Base-by-base conservation (phyloP, 1,140 invertebrate genomes). In the Trichonephila clavata region DNA sequence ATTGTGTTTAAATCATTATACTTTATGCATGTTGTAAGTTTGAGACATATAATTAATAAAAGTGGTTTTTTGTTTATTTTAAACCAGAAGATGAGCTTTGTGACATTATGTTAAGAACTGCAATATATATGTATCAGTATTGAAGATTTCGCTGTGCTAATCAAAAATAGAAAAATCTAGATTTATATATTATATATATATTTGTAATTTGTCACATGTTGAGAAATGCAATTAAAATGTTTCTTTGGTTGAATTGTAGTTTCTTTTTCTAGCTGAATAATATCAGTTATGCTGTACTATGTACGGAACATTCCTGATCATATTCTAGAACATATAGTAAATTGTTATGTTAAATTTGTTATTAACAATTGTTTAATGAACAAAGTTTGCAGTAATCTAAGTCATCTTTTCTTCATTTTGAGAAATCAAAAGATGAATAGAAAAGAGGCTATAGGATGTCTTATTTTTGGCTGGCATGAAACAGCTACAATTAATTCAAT, bases 171-270 rank as follows among this genome's bases (percentile, higher is more conserved):
- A 57, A 59, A 24, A 50, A 59, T 50, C 43, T 81, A 81, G 77
- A 81, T 81, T 81, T 81, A 81, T 43, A 39, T 32, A 50, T 83
- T 21, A 50, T 57, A 83, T 83, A 43, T 43, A 83, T 57, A 83
- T 83, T 83, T 83, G 24, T 83, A 83, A 83, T 57, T 50, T 83
- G 50, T 83, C 84, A 86, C 84, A 61, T 86, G 84, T 86, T 86
- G 84, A 86, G 27, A 61, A 86, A 86, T 61, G 57, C 60, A 86
- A 86, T 86, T 77, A 86, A 86, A 86, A 86, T 86, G 60, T 86
- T 86, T 86, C 84, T 86, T 50, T 86, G 84, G 84, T 86, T 86
- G 84, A 86, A 18, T 86, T 86, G 2, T 32, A 20, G 18, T 86
- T 63, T 39, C 32, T 39, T 61, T 61, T 21, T 24, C n/a, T n/a